Evolutionary conservation across 2,797 vertebrate species (phyloP).

Genomic region (Fistularia tabacaria): DNA sequence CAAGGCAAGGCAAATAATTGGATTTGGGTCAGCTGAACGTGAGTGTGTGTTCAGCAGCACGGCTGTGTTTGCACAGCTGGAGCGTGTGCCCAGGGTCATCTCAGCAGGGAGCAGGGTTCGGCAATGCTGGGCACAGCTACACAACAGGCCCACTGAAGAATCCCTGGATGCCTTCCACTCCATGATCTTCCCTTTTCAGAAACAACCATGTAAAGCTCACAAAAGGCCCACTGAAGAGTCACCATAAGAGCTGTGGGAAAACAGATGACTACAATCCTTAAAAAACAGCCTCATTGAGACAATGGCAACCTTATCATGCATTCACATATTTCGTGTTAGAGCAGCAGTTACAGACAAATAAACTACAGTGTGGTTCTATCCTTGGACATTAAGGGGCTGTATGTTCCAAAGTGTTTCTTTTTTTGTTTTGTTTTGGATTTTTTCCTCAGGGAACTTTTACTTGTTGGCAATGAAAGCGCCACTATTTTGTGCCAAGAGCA

Average conservation of each 20-base stretch:
- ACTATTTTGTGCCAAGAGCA: no score
- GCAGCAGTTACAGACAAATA: no score
- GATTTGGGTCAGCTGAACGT: conserved; percentile 61
- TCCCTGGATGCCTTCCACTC: conserved; percentile 27
- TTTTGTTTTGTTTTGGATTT: no score
- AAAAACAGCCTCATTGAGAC: not conserved
- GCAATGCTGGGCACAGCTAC: conserved; percentile 54
- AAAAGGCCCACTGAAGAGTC: conserved; percentile 8
- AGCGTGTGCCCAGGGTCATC: conserved; percentile 57
- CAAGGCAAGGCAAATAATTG: conserved; percentile 64
- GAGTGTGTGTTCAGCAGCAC: conserved; percentile 57
- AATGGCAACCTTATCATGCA: not conserved
- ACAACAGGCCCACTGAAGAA: conserved; percentile 36
- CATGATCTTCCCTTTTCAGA: conserved; percentile 30
- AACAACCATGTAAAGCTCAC: conserved; percentile 18
- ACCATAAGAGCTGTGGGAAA: conserved; percentile 15
- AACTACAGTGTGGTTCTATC: no score
- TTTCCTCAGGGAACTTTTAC: no score
- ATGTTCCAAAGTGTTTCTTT: no score
- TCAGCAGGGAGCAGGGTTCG: conserved; percentile 61
- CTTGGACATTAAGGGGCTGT: no score
- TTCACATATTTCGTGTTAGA: not conserved
- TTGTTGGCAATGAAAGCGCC: no score
- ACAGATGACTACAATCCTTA: not conserved
- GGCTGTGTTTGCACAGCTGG: conserved; percentile 72